Conservation (phyloP, 2,113 vertebrate genomes). For the Toxostoma redivivum region DNA sequence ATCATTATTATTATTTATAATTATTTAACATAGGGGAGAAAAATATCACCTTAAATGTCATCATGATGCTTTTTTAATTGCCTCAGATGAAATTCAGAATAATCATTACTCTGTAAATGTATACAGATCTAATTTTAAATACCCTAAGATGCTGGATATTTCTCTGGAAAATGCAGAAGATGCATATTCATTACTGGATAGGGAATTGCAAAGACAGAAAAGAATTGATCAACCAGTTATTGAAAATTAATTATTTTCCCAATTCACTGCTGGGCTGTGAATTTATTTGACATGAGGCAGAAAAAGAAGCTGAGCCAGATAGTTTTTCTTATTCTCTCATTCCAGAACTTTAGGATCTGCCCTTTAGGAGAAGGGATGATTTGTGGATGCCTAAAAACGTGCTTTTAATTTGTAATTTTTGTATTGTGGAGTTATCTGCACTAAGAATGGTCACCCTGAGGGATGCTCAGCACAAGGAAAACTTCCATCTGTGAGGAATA, state of each 20-base stretch:
- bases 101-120: slow-evolving; percentile 67
- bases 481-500: not conserved
- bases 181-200: slow-evolving; percentile 50
- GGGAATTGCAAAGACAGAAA: slow-evolving; percentile 32
- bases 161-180: slow-evolving; percentile 65
- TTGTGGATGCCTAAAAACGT: not conserved
- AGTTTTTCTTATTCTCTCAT: not conserved
- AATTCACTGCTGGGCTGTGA: slow-evolving; percentile 3
- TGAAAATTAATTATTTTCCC: slow-evolving; percentile 37
- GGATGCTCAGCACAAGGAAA: not conserved
- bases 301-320: slow-evolving; percentile 7
- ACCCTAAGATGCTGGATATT: slow-evolving; percentile 58
- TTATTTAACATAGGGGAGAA: slow-evolving; percentile 78
- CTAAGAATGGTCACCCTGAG: not conserved
- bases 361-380: not conserved
- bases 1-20: slow-evolving; percentile 85
- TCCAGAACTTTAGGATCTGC: not conserved
- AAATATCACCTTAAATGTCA: slow-evolving; percentile 84
- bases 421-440: not conserved
- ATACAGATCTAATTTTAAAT: slow-evolving; percentile 75
- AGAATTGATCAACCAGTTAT: slow-evolving; percentile 58
- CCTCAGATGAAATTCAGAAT: slow-evolving; percentile 74
- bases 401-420: not conserved
- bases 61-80: slow-evolving; percentile 77
- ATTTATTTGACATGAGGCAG: not conserved